These are phyloP conservation scores for Drosophila athabasca DNA, from an alignment of 1,140 invertebrate genomes.

Conservation along the genomic window DNA sequence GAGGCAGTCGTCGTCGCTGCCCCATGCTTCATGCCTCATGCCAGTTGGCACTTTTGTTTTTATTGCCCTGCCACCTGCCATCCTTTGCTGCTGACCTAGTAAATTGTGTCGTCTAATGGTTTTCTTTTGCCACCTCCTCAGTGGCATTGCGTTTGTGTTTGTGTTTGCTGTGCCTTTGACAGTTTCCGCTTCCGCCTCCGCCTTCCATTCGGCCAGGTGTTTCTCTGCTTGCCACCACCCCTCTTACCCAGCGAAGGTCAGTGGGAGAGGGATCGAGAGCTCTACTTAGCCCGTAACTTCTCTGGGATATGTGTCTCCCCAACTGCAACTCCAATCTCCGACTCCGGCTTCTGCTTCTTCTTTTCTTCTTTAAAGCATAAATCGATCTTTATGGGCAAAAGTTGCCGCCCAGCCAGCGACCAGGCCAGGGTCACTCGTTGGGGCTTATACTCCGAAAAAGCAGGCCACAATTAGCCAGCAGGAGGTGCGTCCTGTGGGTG, in stretches of 20 bases:
- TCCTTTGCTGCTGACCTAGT: slow-evolving; percentile 64
- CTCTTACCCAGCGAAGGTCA: slow-evolving; percentile 23
- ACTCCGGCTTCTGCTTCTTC: not conserved
- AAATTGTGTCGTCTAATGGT: slow-evolving; percentile 73
- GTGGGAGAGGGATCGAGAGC: no score
- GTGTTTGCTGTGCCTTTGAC: slow-evolving; percentile 71
- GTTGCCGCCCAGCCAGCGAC: not conserved
- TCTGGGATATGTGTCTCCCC: not conserved
- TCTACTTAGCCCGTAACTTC: slow-evolving; percentile 11
- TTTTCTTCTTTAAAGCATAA: not conserved
- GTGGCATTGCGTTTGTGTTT: slow-evolving; percentile 39
- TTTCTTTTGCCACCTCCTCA: slow-evolving; percentile 33
- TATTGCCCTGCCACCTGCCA: slow-evolving; percentile 62
- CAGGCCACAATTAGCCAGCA: slow-evolving; percentile 41
- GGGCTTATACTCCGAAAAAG: not conserved
- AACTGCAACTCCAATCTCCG: slow-evolving; percentile 15
- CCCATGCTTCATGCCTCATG: slow-evolving; percentile 15
- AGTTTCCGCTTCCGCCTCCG: slow-evolving; percentile 68
- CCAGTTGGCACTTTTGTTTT: slow-evolving; percentile 53
- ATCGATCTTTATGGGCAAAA: slow-evolving; percentile 16
- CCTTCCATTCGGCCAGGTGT: slow-evolving; percentile 41
- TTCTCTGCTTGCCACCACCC: slow-evolving; percentile 6
- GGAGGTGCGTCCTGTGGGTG: not conserved
- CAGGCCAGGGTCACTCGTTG: slow-evolving; percentile 30
- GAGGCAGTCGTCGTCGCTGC: not conserved